Percentiles rank a stretch among this genome's conserved stretches.
Evolutionary conservation across 2,113 vertebrate genomes (phyloP).

Genomic region (Archilochus colubris): DNA sequence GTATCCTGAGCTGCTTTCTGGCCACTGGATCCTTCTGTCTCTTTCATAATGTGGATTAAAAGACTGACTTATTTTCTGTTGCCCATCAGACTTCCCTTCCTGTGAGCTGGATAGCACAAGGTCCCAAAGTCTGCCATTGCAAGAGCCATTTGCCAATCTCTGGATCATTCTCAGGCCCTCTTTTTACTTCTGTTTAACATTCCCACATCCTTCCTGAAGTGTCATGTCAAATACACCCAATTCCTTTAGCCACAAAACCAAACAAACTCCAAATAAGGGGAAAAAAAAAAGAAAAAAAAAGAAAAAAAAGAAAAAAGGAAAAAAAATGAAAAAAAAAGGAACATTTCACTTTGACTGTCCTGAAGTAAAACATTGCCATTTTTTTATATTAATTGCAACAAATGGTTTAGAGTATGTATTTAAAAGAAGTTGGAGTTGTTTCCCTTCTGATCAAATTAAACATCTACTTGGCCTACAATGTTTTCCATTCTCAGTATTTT

Average conservation of each 20-base stretch:
- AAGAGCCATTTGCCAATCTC: neutral
- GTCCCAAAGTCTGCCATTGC: neutral
- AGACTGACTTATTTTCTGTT: neutral
- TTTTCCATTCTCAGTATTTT: neutral
- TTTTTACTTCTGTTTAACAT: slow-evolving; percentile 9
- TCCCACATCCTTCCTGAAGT: slow-evolving; percentile 53
- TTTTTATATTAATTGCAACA: neutral
- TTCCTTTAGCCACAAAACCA: slow-evolving; percentile 15
- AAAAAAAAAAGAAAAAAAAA: too few relatives aligned
- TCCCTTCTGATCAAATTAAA: slow-evolving; percentile 4
- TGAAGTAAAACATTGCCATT: neutral
- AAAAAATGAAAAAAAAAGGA: neutral
- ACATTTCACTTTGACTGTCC: neutral
- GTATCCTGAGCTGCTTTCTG: neutral
- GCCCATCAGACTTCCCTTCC: neutral
- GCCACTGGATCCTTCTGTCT: neutral
- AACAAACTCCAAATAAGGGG: slow-evolving; percentile 11
- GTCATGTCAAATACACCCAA: slow-evolving; percentile 50
- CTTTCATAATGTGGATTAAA: neutral
- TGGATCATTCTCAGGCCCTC: slow-evolving; percentile 43
- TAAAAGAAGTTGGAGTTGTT: neutral
- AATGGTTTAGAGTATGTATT: neutral
- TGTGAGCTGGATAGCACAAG: neutral
- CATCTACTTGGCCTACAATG: neutral
- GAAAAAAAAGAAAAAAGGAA: neutral